A percentile compares a stretch with the other conserved stretches of the same genome.
These are phyloP conservation scores for Idaea aversata DNA, from an alignment of 2,888 invertebrate genomes.

Conservation along the genomic window DNA sequence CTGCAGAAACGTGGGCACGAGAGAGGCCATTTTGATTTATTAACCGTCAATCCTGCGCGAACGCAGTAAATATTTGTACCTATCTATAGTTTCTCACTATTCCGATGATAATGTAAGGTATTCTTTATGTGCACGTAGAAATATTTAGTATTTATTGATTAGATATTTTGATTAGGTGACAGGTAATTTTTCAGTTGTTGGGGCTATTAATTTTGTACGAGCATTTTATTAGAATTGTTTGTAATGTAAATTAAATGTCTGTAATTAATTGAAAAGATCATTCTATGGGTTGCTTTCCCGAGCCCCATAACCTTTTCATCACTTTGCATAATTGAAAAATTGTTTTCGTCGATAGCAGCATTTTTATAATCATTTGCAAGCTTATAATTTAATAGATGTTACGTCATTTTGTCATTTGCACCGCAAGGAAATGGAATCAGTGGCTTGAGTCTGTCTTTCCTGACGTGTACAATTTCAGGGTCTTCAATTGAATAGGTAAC, in stretches of 20 bases:
- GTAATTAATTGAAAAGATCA: no score
- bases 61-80: slow-evolving; percentile 16
- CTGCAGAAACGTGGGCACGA: slow-evolving; percentile 70
- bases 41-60: slow-evolving; percentile 34
- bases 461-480: no score
- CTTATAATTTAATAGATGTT: no score
- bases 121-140: slow-evolving; percentile 41
- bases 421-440: no score
- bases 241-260: slow-evolving; percentile 10
- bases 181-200: slow-evolving; percentile 29
- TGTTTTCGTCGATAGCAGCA: no score
- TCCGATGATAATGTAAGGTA: slow-evolving; percentile 17
- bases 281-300: no score
- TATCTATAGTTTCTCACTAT: slow-evolving; percentile 20
- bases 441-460: no score
- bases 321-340: no score
- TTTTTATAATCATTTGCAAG: no score
- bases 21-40: slow-evolving; percentile 63
- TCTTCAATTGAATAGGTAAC: no score
- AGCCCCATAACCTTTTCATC: no score
- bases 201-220: slow-evolving; percentile 55
- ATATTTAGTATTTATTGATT: slow-evolving; percentile 58
- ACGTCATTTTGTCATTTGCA: no score
- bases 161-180: slow-evolving; percentile 57
- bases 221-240: slow-evolving; percentile 35